A percentile compares a stretch with the other conserved stretches of the same genome.
Evolutionary conservation across 2,113 vertebrate genomes (phyloP).

Genomic region (Syrrhaptes paradoxus): DNA sequence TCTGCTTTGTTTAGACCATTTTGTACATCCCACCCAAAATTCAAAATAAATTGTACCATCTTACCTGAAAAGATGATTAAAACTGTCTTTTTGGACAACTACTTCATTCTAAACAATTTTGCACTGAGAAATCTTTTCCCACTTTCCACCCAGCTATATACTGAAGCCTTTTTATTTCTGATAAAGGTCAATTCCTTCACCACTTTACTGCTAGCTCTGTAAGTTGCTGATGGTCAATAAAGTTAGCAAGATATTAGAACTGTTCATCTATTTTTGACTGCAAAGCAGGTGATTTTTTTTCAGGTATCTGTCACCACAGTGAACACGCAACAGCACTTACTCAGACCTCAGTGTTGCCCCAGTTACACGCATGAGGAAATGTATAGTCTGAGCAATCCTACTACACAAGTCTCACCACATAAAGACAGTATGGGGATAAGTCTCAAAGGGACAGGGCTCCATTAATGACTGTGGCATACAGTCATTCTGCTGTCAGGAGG

Average conservation of each 20-base stretch:
- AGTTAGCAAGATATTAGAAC: neutral
- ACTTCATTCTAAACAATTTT: neutral
- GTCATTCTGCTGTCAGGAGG: neutral
- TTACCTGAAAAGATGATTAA: neutral
- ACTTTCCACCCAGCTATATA: neutral
- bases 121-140: neutral
- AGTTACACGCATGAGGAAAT: neutral
- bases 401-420: neutral
- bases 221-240: neutral
- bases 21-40: neutral
- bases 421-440: neutral
- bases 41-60: neutral
- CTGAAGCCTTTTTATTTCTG: neutral
- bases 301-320: neutral
- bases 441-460: neutral
- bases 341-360: neutral
- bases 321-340: neutral
- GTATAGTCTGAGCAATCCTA: neutral
- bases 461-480: rapidly evolving
- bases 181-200: neutral
- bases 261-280: neutral
- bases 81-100: neutral
- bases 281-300: neutral
- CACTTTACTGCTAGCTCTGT: neutral
- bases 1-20: neutral